Conservation (phyloP, 1,140 invertebrate genomes). For the Meloidogyne exigua region DNA sequence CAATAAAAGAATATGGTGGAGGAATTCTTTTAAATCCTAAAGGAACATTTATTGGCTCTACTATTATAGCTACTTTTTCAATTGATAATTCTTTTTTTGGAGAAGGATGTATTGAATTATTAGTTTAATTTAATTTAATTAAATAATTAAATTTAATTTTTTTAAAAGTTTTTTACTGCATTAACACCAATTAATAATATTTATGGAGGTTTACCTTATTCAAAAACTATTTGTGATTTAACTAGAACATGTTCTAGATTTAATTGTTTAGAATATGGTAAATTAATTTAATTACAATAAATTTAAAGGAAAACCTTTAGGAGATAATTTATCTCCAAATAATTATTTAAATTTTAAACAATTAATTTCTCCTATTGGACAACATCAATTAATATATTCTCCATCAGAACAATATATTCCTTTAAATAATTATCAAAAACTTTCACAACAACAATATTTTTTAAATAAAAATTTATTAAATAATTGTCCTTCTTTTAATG, state of each 20-base stretch:
- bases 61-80: constrained; percentile 5
- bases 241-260: background rate
- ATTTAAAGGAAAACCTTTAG: background rate
- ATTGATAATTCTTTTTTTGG: constrained; percentile 14
- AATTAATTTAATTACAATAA: background rate
- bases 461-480: too few species aligned
- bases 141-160: background rate
- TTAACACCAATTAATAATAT: constrained; percentile 3
- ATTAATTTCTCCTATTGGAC: background rate
- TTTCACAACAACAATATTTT: background rate
- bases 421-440: background rate
- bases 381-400: background rate
- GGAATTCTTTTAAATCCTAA: constrained; percentile 13
- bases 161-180: constrained; percentile 17
- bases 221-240: constrained; percentile 11
- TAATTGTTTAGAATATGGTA: constrained; percentile 1
- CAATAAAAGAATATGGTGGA: constrained; percentile 4
- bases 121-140: constrained; percentile 1
- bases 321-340: background rate
- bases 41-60: constrained; percentile 13
- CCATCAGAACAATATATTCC: background rate
- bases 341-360: background rate
- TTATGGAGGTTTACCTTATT: background rate
- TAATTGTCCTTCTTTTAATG: too few species aligned
- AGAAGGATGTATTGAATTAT: constrained; percentile 18